These are phyloP conservation scores for Operophtera brumata DNA, from an alignment of 2,888 invertebrate species.

Conservation along the genomic window DNA sequence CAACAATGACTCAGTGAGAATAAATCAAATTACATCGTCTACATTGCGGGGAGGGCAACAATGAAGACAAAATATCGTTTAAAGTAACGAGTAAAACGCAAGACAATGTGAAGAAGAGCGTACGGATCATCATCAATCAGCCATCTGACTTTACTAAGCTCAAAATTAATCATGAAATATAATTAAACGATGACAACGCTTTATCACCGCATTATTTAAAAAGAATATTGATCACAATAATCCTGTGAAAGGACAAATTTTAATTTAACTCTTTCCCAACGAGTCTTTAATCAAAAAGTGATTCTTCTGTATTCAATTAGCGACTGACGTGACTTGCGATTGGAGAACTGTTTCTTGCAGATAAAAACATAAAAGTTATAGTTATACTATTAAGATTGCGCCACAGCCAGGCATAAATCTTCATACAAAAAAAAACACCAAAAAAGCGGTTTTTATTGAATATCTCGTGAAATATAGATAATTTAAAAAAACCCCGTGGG, in stretches of 20 bases:
- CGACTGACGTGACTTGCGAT: neutral
- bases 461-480: no score
- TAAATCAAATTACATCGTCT: conserved; percentile 70
- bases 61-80: conserved; percentile 68
- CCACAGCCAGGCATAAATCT: no score
- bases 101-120: conserved; percentile 66
- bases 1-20: conserved; percentile 69
- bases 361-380: conserved; percentile 25
- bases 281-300: neutral
- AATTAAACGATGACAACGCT: conserved; percentile 79
- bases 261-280: conserved; percentile 29
- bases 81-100: conserved; percentile 70
- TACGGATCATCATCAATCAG: conserved; percentile 72
- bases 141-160: conserved; percentile 67
- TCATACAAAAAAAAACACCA: no score
- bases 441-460: no score
- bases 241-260: conserved; percentile 38
- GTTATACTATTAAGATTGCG: conserved; percentile 30
- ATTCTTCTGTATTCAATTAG: neutral
- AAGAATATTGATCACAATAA: conserved; percentile 43
- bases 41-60: conserved; percentile 57
- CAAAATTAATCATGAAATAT: conserved; percentile 78
- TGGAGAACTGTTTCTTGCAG: neutral
- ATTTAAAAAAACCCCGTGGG: no score
- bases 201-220: conserved; percentile 58